Evolutionary conservation across 2,888 invertebrate genomes (phyloP), one percentile per base, ranked within the genome.

Genomic region (Diadromus collaris): DNA sequence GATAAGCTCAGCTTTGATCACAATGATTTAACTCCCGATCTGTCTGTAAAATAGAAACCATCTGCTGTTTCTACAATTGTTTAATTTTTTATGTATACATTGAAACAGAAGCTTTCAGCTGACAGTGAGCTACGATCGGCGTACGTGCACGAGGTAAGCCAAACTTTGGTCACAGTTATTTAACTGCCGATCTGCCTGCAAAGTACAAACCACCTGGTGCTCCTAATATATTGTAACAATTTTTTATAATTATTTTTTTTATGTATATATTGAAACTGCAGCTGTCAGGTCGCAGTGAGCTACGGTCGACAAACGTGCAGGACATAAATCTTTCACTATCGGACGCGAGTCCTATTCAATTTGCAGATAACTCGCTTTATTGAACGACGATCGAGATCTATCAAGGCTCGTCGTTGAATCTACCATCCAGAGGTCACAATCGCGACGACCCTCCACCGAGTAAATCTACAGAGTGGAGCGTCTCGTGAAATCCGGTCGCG

Each of bases 301-400:
- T 54, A 54, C 54, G 16, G 19, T 7, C 27, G 27, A 16, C 6
- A 32, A 46, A 44, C 21, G n/a, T 27, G 27, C n/a, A 44, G 16
- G 24, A 21, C 13, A 56, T 44, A 27, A 76, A 38, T 48, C 58
- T 58, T 60, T 44, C 10, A 19, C 41, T 4, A 48, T 32, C 34
- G 16, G 10, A 51, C 19, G 16, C 13, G 3, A 34, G 46, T 41
- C 24, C 54, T 51, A 29, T 46, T 76, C 32, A 41, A 71, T 74
- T 63, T 41, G 51, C 41, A 41, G 10, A 54, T 38, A 68, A 67
- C 41, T 60, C 44, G 51, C 60, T 54, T 78, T 73, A 80, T 81
- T 68, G 60, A 76, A 73, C 75, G 51, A 78, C 24, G 51, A 78
- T 81, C 68, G 41, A 48, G 76, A 76, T 80, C 80, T 63, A 76